Evolutionary conservation across 2,797 vertebrate species (phyloP).

Genomic region (Erethizon dorsatum): DNA sequence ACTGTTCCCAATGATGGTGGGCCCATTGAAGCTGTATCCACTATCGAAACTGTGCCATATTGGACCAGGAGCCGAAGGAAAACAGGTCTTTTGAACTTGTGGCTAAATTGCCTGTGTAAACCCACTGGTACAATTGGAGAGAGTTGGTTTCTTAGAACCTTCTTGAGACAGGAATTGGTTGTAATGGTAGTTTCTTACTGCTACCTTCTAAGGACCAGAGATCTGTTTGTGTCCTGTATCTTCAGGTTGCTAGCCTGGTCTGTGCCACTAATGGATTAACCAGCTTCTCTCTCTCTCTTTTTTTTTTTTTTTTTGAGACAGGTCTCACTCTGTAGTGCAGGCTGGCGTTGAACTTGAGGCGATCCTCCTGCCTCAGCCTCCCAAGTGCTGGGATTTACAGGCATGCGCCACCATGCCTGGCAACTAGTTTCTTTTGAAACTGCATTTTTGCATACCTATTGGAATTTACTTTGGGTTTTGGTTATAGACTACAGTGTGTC

Average conservation of each 20-base stretch:
- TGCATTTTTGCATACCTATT: neutral
- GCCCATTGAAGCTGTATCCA: conserved; percentile 96
- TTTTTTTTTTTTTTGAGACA: neutral
- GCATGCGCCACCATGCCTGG: neutral
- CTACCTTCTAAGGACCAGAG: neutral
- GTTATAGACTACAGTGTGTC: neutral
- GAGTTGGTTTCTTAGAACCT: conserved; percentile 28
- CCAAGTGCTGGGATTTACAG: neutral
- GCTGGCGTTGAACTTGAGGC: neutral
- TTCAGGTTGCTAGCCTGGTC: neutral
- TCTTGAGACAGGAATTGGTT: neutral
- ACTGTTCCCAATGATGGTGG: conserved; percentile 95
- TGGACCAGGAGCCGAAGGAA: conserved; percentile 94
- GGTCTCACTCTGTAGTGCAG: neutral
- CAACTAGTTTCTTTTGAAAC: neutral
- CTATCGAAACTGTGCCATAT: conserved; percentile 95
- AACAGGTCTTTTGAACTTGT: conserved; percentile 90
- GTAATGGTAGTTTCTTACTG: neutral
- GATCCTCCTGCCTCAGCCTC: neutral
- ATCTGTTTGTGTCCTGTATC: neutral
- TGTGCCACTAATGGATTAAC: neutral
- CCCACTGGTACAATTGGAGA: neutral
- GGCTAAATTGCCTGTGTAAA: conserved; percentile 49
- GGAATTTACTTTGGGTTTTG: conserved; percentile 15
- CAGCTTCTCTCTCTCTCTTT: neutral